Base-by-base conservation (phyloP, 2,797 vertebrate genomes). In the Typhlichthys eigenmanni region DNA sequence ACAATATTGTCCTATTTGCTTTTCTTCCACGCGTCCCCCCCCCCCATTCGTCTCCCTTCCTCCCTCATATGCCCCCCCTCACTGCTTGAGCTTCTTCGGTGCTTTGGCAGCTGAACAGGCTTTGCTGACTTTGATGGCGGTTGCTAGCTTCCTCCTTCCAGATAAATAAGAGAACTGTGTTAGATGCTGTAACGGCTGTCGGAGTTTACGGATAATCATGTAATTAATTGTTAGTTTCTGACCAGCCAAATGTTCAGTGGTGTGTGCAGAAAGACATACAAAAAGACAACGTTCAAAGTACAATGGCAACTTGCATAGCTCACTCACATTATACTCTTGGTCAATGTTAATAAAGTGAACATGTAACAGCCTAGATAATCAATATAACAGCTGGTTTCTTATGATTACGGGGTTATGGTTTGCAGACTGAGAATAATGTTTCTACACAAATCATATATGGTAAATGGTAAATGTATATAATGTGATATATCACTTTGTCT, bases 121-220 rank as follows among this genome's bases (percentile, higher is more conserved):
- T 61, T 80, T 81, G 76, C 76, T 71, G 70, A 77, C 75, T 68
- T 71, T 79, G 53, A 79, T 66, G 74, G 58, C 6, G 10, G 55
- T 70, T 64, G 69, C 72, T 64, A 1, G 16, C 69, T 76, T 85
- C 72, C 76, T 76, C 76, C 65, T 61, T 71, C 72, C 68, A 71
- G 58, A 73, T 74, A 76, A 83, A 87, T 62, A 71, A 69, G 68
- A 55, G 78, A 81, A 83, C 84, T 58, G 79, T 86, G 84, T 70
- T 76, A 79, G 68, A 72, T 48, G 59, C 79, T 80, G 77, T 77
- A 75, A 71, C 78, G 78, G 80, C 72, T 75, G 78, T 65, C 76
- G 55, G 59, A 66, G 55, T 79, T 75, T 78, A 68, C 74, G 75
- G 72, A 80, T 76, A 86, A 86, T 84, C 76, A 34, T 65, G 24